Conservation (phyloP, 2,888 invertebrate species). For the Agrypnus murinus region DNA sequence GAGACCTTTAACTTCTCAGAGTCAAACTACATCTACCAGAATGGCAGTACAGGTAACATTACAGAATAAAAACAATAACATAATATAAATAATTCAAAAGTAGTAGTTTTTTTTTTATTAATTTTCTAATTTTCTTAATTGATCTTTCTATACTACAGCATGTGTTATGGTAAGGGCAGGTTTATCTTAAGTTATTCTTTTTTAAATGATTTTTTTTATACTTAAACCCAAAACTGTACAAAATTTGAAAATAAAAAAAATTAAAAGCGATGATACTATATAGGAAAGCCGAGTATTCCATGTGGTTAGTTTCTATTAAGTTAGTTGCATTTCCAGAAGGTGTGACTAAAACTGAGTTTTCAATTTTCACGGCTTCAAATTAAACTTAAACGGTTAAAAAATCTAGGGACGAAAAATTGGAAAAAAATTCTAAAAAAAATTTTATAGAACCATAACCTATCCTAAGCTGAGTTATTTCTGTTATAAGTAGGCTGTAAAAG, state of each 20-base stretch:
- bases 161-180: too few species aligned
- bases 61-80: constrained; percentile 40
- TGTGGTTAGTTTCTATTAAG: too few species aligned
- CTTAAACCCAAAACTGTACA: too few species aligned
- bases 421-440: constrained; percentile 61
- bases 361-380: too few species aligned
- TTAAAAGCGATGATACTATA: too few species aligned
- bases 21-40: constrained; percentile 58
- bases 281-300: too few species aligned
- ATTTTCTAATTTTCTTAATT: not conserved
- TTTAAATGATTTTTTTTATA: too few species aligned
- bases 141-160: too few species aligned
- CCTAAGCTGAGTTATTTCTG: constrained; percentile 71
- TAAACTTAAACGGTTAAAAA: not conserved
- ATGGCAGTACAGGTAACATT: constrained; percentile 40
- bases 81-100: constrained; percentile 32
- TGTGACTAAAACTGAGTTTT: too few species aligned
- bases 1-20: constrained; percentile 67
- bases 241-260: too few species aligned
- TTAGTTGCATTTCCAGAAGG: too few species aligned
- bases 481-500: constrained; percentile 71
- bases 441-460: constrained; percentile 70
- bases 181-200: too few species aligned
- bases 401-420: constrained; percentile 47
- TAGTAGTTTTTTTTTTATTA: not conserved